Evolutionary conservation across 2,797 vertebrate species (phyloP).

Genomic region (Synanceia verrucosa): DNA sequence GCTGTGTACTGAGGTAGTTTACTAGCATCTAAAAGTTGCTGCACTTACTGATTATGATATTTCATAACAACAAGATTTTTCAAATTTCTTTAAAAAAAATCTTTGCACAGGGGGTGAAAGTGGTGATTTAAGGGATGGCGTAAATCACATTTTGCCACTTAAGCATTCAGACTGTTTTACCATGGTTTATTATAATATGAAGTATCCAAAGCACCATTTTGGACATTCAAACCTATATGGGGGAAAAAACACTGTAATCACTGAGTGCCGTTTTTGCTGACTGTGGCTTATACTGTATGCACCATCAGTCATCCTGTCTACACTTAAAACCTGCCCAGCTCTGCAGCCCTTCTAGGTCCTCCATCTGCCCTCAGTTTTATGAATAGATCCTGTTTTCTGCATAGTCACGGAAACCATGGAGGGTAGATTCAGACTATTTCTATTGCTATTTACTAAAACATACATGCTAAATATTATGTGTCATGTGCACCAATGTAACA

Average conservation of each 20-base stretch:
- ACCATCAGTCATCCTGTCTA: slow-evolving; percentile 52
- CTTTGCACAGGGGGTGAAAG: too few relatives aligned
- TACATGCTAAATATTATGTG: background rate
- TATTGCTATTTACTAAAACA: background rate
- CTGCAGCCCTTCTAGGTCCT: slow-evolving; percentile 67
- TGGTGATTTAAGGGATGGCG: too few relatives aligned
- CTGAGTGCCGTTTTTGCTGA: slow-evolving; percentile 50
- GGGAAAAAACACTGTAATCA: slow-evolving; percentile 15
- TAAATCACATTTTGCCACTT: too few relatives aligned
- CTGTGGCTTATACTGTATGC: slow-evolving; percentile 27
- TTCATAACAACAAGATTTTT: too few relatives aligned
- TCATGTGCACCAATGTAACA: background rate
- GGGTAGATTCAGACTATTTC: background rate
- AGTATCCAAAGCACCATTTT: too few relatives aligned
- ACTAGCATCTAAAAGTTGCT: too few relatives aligned
- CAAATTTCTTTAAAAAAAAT: too few relatives aligned
- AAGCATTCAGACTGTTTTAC: too few relatives aligned
- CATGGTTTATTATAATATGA: too few relatives aligned
- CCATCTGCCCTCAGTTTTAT: slow-evolving; percentile 63
- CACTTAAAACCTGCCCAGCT: slow-evolving; percentile 61
- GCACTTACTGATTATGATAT: too few relatives aligned
- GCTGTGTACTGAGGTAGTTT: too few relatives aligned
- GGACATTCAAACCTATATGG: slow-evolving; percentile 3
- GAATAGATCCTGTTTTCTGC: slow-evolving; percentile 47
- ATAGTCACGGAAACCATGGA: slow-evolving; percentile 6